These are phyloP conservation scores for Meda fulgida DNA, from an alignment of 2,797 vertebrate species.

Conservation along the genomic window DNA sequence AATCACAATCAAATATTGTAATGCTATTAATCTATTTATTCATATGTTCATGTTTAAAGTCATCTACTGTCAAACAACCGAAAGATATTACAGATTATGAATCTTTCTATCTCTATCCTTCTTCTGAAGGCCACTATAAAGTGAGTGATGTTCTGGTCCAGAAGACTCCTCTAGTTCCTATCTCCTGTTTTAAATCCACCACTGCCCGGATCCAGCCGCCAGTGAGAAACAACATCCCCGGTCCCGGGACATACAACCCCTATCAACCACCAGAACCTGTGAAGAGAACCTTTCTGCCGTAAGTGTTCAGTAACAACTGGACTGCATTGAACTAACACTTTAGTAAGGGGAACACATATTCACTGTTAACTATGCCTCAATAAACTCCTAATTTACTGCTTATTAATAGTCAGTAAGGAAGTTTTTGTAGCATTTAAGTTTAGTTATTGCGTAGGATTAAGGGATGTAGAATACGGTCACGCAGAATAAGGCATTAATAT, in stretches of 20 bases:
- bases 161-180: conserved; percentile 64
- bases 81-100: background rate
- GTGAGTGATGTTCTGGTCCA: conserved; percentile 70
- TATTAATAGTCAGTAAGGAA: too few species aligned
- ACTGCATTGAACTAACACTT: background rate
- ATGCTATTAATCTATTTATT: background rate
- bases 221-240: conserved; percentile 64
- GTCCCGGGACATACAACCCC: conserved; percentile 77
- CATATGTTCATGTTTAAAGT: background rate
- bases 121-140: conserved; percentile 75
- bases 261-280: conserved; percentile 57
- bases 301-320: conserved; percentile 57
- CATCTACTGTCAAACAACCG: background rate
- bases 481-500: too few species aligned
- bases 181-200: conserved; percentile 80
- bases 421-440: too few species aligned
- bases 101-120: background rate
- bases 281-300: conserved; percentile 70
- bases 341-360: too few species aligned
- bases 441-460: too few species aligned
- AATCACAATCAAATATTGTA: background rate
- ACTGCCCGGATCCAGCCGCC: conserved; percentile 62
- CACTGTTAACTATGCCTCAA: too few species aligned
- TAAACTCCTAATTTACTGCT: too few species aligned
- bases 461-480: too few species aligned